Base-by-base conservation (phyloP, 2,113 vertebrate species). In the Saiga tatarica region DNA sequence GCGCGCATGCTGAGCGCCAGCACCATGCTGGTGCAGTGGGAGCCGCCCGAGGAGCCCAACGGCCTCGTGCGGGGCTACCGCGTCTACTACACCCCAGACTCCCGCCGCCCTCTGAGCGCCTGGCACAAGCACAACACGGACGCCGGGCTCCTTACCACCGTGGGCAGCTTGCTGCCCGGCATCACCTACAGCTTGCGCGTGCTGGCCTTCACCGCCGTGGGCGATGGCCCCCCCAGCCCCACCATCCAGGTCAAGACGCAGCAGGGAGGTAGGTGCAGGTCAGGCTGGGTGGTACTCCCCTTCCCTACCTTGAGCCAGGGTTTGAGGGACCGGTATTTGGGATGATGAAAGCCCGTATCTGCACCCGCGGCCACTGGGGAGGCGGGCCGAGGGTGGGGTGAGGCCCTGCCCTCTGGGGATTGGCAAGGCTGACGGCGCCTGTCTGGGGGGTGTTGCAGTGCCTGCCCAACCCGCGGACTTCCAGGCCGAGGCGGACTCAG, bases 21-120 rank as follows among this genome's bases (percentile, higher is more conserved):
- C 98, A 99, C 99, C 89, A 99, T 99, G 99, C 98, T 99, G 96
- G 99, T 99, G 4, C 99, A 99, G 96, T 99, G 99, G 99, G 99
- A 99, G 81, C 99, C 99, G 1, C 99, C 99, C 0, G 99, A 99
- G 97, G 99, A 99, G 94, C 99, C 99, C 94, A 99, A 99, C 0
- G 99, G 99, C 2, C 99, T 99, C 96, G 99, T 99, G 88, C 99
- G 99, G 6, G 99, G 99, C 7, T 99, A 99, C 98, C 98, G 99
- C 0, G 99, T 99, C 64, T 99, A 99, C 98, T 99, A 99, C 85
- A 99, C 99, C 10, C 97, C 99, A 0, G 99, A 99, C n/a, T 97
- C 99, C 0, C 99, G 99, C 2, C 98, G 99, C 50, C 99, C 99
- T 0, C 97, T 99, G 95, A 99, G 98, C 81, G 98, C 99, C 98